Evolutionary conservation across 2,113 vertebrate species (phyloP), one percentile per base, ranked within the genome.

Genomic region (Apteryx owenii): DNA sequence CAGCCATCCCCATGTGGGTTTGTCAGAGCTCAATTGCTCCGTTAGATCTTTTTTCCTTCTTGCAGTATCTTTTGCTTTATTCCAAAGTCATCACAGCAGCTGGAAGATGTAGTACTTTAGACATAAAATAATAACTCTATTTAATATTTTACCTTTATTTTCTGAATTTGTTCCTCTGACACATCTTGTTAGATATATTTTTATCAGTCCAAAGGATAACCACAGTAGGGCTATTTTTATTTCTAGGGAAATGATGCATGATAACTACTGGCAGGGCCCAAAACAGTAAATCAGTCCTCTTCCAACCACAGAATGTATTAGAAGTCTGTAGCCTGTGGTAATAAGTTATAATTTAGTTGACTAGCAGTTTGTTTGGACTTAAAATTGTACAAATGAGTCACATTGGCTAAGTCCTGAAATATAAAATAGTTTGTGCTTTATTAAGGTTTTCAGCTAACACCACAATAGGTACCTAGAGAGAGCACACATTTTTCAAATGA

Each of bases 191-290:
- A 89, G 95, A 88, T 96, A 65, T 96, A 90, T 97, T 98, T 97
- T 98, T 98, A 96, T 97, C 97, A 95, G 80, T 93, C 84, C 79
- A 88, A 94, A 92, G 83, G 68, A 87, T 96, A 98, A 96, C 95
- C 97, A 97, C 93, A 96, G 93, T 91, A 98, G 88, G 94, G 79
- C 93, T 97, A 90, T 98, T 97, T 98, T 97, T 96, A 97, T 96
- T 97, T 92, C 90, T 95, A 88, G 76, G 85, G 76, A 97, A 98
- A 97, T 97, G 90, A 96, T 96, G 82, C 84, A 89, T 90, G 94
- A 81, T 96, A 96, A 95, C 86, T 90, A 91, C 64, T 88, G 53
- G 36, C 78, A 85, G 68, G 48, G 42, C 72, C 76, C 64, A 65
- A 85, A 93, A 90, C 66, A 75, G 78, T 96, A 96, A 97, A 97